Percentiles rank a stretch among this genome's conserved stretches.
These are phyloP conservation scores for Eurystomus gularis DNA, from an alignment of 2,113 vertebrate genomes.

Conservation along the genomic window DNA sequence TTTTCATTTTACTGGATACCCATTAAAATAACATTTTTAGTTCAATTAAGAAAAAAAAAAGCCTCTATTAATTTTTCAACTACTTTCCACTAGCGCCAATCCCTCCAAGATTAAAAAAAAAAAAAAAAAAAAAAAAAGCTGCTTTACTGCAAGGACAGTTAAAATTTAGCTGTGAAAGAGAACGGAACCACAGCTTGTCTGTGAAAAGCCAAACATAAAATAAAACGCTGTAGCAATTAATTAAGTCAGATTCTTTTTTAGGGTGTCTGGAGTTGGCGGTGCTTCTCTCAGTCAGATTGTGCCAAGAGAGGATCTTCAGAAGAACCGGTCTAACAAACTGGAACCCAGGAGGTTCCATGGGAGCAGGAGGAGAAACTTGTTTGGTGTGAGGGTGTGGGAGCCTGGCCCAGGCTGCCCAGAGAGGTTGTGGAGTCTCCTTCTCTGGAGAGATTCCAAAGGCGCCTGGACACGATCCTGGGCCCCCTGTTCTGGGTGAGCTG, in stretches of 20 bases:
- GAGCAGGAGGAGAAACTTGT: no score
- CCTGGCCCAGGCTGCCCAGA: no score
- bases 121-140: neutral
- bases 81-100: neutral
- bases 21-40: neutral
- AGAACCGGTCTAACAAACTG: no score
- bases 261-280: neutral
- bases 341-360: no score
- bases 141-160: neutral
- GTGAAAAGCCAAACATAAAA: neutral
- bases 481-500: no score
- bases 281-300: neutral
- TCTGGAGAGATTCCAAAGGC: no score
- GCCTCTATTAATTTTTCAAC: neutral
- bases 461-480: no score
- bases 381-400: no score
- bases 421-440: no score
- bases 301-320: neutral
- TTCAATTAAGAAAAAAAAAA: neutral
- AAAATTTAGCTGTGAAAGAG: neutral
- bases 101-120: neutral
- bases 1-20: neutral
- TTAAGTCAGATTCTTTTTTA: neutral
- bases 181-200: neutral
- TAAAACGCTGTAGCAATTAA: neutral